phyloP scores from a whole-genome alignment of 2,888 invertebrate species.

The Actias luna region DNA sequence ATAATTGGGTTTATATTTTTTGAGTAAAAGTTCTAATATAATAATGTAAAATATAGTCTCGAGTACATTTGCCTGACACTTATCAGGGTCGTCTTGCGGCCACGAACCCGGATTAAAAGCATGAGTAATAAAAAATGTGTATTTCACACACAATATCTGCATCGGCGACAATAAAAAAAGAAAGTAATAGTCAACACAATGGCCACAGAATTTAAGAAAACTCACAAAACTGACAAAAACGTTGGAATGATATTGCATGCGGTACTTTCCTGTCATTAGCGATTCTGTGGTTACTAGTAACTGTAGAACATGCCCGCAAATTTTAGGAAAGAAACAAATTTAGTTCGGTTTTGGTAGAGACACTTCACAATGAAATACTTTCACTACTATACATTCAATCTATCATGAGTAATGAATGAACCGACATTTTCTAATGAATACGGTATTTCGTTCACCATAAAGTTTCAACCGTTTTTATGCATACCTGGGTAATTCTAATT shows the following conservation, averaged over 20 bases:
- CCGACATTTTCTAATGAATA: slow-evolving; percentile 50
- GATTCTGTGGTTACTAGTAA: slow-evolving; percentile 56
- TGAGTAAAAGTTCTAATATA: background rate
- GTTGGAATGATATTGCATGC: slow-evolving; percentile 46
- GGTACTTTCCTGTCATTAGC: slow-evolving; percentile 72
- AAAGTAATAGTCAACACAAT: slow-evolving; percentile 33
- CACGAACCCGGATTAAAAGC: background rate
- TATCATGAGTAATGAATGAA: slow-evolving; percentile 59
- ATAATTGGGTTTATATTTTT: background rate
- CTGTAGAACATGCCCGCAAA: slow-evolving; percentile 48
- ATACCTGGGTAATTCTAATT: too few relatives aligned
- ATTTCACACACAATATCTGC: slow-evolving; percentile 25
- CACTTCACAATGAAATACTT: slow-evolving; percentile 58
- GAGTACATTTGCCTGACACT: too few relatives aligned
- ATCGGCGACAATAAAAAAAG: slow-evolving; percentile 27
- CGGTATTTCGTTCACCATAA: slow-evolving; percentile 15
- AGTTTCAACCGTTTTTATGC: too few relatives aligned
- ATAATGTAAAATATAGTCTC: too few relatives aligned
- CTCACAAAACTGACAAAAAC: slow-evolving; percentile 44
- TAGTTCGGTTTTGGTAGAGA: slow-evolving; percentile 52
- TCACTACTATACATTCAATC: slow-evolving; percentile 61
- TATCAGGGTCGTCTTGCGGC: background rate
- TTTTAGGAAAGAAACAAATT: slow-evolving; percentile 58
- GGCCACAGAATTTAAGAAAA: slow-evolving; percentile 35
- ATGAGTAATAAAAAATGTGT: slow-evolving; percentile 21